Conservation (phyloP, 2,888 invertebrate genomes). For the Plagodis pulveraria region DNA sequence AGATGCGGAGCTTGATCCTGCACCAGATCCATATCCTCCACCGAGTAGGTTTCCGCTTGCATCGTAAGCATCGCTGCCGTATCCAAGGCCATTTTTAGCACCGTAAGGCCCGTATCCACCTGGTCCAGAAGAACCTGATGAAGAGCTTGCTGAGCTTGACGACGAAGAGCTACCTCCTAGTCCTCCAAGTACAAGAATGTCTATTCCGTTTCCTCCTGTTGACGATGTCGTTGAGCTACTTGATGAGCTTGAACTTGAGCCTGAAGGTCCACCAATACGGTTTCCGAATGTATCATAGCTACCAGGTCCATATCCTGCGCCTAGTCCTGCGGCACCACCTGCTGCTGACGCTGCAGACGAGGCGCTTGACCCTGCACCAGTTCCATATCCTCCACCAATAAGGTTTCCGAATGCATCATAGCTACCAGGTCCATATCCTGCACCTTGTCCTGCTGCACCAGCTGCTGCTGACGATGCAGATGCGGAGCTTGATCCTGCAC, state of each 20-base stretch:
- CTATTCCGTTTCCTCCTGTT: not conserved
- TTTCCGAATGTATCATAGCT: not conserved
- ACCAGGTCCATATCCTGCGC: not conserved
- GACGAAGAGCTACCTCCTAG: not conserved
- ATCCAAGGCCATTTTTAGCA: constrained; percentile 5
- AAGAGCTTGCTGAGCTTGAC: not conserved
- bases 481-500: too few relatives aligned
- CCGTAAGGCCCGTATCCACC: constrained; percentile 14
- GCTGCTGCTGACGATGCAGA: too few relatives aligned
- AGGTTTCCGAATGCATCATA: too few relatives aligned
- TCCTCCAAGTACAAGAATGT: not conserved
- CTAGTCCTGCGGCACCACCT: not conserved
- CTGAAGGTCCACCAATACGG: not conserved
- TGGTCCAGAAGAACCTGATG: not conserved
- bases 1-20: too few relatives aligned
- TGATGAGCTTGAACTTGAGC: not conserved
- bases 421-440: too few relatives aligned
- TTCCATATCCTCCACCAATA: too few relatives aligned
- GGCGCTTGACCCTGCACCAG: not conserved
- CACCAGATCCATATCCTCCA: not conserved
- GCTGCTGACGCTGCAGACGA: not conserved
- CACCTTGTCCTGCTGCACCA: too few relatives aligned
- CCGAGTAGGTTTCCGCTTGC: not conserved
- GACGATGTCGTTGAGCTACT: not conserved
- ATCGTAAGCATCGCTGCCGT: not conserved